phyloP scores from a whole-genome alignment of 2,113 vertebrate genomes.

The Coptodon bakossiorum region DNA sequence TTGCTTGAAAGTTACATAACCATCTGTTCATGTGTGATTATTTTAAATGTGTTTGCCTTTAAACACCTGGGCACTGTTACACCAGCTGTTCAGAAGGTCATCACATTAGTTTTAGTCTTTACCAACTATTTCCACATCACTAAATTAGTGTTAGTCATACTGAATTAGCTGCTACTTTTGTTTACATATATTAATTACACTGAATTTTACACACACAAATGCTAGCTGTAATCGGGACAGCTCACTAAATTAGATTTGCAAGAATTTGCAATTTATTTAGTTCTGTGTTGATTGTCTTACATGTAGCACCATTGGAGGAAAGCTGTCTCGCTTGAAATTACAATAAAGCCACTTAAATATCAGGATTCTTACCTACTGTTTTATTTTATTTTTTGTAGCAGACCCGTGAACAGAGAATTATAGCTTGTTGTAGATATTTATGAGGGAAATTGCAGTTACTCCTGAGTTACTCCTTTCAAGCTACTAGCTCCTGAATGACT shows the following conservation, averaged over 20 bases:
- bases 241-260: not conserved
- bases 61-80: not conserved
- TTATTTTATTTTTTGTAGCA: not conserved
- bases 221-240: not conserved
- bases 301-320: not conserved
- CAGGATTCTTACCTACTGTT: not conserved
- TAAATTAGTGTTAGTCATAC: not conserved
- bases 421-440: not conserved
- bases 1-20: conserved; percentile 2
- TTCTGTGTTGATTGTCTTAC: not conserved
- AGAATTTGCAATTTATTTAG: not conserved
- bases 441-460: not conserved
- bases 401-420: not conserved
- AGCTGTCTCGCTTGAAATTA: not conserved
- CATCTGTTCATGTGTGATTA: not conserved
- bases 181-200: not conserved
- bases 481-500: not conserved
- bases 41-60: not conserved
- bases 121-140: not conserved
- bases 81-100: not conserved
- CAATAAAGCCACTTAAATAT: not conserved
- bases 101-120: not conserved
- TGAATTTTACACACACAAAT: not conserved
- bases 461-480: not conserved
- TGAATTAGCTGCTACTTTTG: not conserved